Evolutionary conservation across 2,888 invertebrate genomes (phyloP), one percentile per base, ranked within the genome.

Genomic region (Coronaproctus castanopsis): DNA sequence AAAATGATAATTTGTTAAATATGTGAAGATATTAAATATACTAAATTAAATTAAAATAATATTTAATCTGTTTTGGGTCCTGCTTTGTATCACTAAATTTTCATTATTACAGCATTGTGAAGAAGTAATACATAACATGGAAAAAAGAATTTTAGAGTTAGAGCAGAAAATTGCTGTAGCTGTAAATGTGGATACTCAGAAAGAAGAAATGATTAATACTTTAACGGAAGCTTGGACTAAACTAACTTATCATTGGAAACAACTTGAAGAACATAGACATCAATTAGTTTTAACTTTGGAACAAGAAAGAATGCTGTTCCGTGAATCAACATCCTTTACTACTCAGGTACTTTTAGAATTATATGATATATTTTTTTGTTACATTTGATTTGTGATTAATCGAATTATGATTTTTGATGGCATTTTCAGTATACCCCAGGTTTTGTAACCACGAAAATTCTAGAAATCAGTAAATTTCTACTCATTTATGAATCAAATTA

Each of bases 61-160:
- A 14, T 48, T 48, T 48, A n/a, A n/a, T n/a, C n/a, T n/a, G n/a
- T n/a, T n/a, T n/a, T n/a, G n/a, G n/a, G n/a, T n/a, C n/a, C n/a
- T n/a, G n/a, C n/a, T 14, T 10, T 48, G 10, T 48, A 48, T 14
- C 10, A 48, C 10, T 48, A 14, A 48, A 48, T 48, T 14, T 14
- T 48, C 10, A 48, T 14, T 48, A 10, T 48, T 48, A 48, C 10
- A 48, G 18, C 21, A 8, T 52, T 52, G 18, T 54, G 21, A 54
- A 18, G 22, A 18, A 14, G 19, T 57, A 2, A 52, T 60, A 18
- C 21, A 60, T 54, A 57, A 60, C 52, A 50, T 60, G 20, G 57
- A 60, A 54, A 52, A 57, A 36, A 60, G 52, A 60, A 54, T 60
- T 2, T 8, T 52, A n/a, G 19, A 58, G 57, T 60, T 60, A 58